A percentile compares a stretch with the other conserved stretches of the same genome.
These are phyloP conservation scores for Myioborus miniatus DNA, from an alignment of 2,797 vertebrate genomes.

Conservation along the genomic window DNA sequence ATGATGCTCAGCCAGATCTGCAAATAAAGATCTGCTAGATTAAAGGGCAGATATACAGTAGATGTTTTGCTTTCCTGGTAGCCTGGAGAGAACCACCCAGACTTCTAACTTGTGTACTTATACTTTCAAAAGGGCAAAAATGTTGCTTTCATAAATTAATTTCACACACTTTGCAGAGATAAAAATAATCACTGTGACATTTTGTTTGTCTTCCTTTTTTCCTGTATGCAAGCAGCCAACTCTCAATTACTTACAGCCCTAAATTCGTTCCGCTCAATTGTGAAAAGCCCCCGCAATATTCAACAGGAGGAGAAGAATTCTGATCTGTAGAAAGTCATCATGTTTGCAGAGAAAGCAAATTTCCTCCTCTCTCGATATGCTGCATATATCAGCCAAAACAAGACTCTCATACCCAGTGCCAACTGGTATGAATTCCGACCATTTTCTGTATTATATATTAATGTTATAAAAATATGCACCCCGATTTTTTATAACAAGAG, in stretches of 20 bases:
- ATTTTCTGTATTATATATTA: slow-evolving; percentile 51
- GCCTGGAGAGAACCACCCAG: slow-evolving; percentile 68
- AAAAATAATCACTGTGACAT: slow-evolving; percentile 72
- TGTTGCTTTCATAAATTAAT: slow-evolving; percentile 70
- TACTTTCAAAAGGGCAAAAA: slow-evolving; percentile 69
- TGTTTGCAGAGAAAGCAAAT: slow-evolving; percentile 68
- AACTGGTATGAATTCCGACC: slow-evolving; percentile 49
- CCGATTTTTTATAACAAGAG: slow-evolving; percentile 42
- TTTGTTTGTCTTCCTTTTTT: slow-evolving; percentile 68
- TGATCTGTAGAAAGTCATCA: slow-evolving; percentile 61
- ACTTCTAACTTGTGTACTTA: slow-evolving; percentile 52
- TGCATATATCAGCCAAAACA: slow-evolving; percentile 60
- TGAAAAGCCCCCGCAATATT: slow-evolving; percentile 66
- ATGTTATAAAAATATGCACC: slow-evolving; percentile 50
- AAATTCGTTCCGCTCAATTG: slow-evolving; percentile 66
- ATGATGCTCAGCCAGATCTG: slow-evolving; percentile 47
- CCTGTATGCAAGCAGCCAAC: slow-evolving; percentile 65
- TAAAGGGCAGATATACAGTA: slow-evolving; percentile 66
- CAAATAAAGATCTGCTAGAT: slow-evolving; percentile 64
- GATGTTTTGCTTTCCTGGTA: slow-evolving; percentile 63
- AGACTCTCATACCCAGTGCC: not conserved
- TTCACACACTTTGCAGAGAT: slow-evolving; percentile 63
- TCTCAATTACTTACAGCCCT: slow-evolving; percentile 69
- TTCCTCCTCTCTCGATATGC: slow-evolving; percentile 52
- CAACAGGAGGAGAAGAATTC: slow-evolving; percentile 58